Conservation (phyloP, 2,888 invertebrate genomes). For the Mystacides longicornis region DNA sequence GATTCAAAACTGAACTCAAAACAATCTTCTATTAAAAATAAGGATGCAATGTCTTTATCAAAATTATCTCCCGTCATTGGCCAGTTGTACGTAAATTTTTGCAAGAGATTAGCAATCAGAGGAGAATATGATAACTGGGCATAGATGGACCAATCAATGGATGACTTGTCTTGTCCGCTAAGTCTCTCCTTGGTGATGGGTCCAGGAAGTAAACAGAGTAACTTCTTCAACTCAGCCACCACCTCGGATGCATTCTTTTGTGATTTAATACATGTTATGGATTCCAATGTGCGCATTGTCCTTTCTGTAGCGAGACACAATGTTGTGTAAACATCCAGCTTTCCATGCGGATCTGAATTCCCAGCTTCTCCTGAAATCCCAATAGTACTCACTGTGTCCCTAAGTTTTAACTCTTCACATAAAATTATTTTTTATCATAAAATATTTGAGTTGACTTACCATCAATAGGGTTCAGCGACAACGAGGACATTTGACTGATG, state of each 20-base stretch:
- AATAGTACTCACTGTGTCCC: constrained; percentile 26
- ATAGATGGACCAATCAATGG: constrained; percentile 33
- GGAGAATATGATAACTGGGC: constrained; percentile 43
- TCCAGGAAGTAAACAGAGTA: constrained; percentile 41
- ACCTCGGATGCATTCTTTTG: constrained; percentile 33
- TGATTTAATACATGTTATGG: constrained; percentile 33
- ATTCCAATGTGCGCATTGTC: constrained; percentile 34
- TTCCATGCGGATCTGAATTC: constrained; percentile 21
- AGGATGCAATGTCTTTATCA: constrained; percentile 36
- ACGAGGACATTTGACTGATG: constrained; percentile 16
- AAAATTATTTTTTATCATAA: constrained; percentile 7
- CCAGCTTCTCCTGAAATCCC: constrained; percentile 26
- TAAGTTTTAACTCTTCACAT: constrained; percentile 17
- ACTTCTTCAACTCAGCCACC: not conserved
- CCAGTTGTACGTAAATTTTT: constrained; percentile 51
- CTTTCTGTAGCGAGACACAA: constrained; percentile 31
- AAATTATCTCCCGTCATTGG: constrained; percentile 39
- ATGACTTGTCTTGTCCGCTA: constrained; percentile 43
- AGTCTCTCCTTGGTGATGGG: constrained; percentile 61
- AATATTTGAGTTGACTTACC: constrained; percentile 11
- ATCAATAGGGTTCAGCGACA: constrained; percentile 21
- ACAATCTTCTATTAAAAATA: constrained; percentile 51
- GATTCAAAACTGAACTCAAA: constrained; percentile 43
- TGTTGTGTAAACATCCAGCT: not conserved
- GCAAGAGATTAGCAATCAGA: constrained; percentile 44